These are phyloP conservation scores for Apamea epomidion DNA, from an alignment of 2,888 invertebrate species.

Conservation along the genomic window DNA sequence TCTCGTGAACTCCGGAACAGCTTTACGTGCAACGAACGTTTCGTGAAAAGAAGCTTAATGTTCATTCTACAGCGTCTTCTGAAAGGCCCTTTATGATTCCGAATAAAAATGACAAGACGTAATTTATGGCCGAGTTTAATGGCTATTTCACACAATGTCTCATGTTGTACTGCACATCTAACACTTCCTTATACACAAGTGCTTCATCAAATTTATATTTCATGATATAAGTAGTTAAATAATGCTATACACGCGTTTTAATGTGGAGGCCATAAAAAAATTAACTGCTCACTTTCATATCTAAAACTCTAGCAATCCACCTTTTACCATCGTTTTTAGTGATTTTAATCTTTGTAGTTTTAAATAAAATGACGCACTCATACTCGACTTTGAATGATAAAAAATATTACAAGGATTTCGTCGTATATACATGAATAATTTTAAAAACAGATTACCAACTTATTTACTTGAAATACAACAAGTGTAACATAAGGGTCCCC, in stretches of 20 bases:
- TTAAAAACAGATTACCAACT: not conserved
- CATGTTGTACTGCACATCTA: not conserved
- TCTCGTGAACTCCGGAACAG: constrained; percentile 31
- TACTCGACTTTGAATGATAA: too few relatives aligned
- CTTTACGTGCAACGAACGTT: constrained; percentile 20
- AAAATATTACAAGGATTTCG: not conserved
- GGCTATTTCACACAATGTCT: constrained; percentile 14
- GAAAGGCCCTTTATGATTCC: constrained; percentile 11
- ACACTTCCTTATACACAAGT: not conserved
- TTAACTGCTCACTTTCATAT: not conserved
- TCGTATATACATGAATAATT: not conserved
- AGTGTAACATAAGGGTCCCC: not conserved
- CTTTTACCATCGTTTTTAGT: not conserved
- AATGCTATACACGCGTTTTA: constrained; percentile 18
- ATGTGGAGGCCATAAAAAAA: constrained; percentile 10
- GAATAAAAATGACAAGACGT: constrained; percentile 42
- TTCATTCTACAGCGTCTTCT: constrained; percentile 33
- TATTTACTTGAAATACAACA: not conserved
- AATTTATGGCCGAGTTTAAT: constrained; percentile 18
- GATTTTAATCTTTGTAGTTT: not conserved
- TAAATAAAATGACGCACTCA: not conserved
- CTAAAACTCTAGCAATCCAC: not conserved
- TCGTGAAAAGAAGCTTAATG: constrained; percentile 18
- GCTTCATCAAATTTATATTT: constrained; percentile 4
- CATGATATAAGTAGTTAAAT: constrained; percentile 9